Evolutionary conservation across 2,888 invertebrate species (phyloP), one percentile per base, ranked within the genome.

Genomic region (Melanostoma mellinum): DNA sequence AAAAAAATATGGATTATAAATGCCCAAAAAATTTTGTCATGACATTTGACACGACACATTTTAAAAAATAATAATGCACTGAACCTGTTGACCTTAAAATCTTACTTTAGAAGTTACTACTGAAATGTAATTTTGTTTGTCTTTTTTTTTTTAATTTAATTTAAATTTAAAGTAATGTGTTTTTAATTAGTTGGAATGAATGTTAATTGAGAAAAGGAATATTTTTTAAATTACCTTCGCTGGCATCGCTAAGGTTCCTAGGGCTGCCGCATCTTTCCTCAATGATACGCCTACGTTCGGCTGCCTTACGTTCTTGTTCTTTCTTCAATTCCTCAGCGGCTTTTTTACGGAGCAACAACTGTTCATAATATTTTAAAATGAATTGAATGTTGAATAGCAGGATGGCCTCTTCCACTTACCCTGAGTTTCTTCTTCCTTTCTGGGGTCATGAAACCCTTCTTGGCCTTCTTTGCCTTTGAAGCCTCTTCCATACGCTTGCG

Each of bases 371-470:
- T 38, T 6, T 3, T 33, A 46, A 40, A 6, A 6, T 35, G 3
- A 44, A n/a, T 20, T 20, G 35, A 33, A 42, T 35, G 30, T 58
- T 20, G 1, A 20, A 20, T 20, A 20, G 20, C 20, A 20, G 0
- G 20, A 20, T n/a, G 20, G 20, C 1, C 20, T 20, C 20, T 20
- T 20, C 20, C 20, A 0, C 96, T 94, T 91, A 98, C 98, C 95
- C 99, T 96, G 91, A 99, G 97, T 93, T 99, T 98, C 97, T 99
- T 99, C 97, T 99, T 99, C 93, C 99, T 98, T 93, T 99, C 99
- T 86, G 99, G 98, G 90, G 99, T 98, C 97, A 98, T 98, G 95
- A 99, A 99, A 95, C 99, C 99, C 94, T 99, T 99, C 96, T 99
- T 99, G 92, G 97, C 98, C 94, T 98, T 98, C 94, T 99, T 99